Evolutionary conservation across 2,888 invertebrate genomes (phyloP), one percentile per base, ranked within the genome.

Genomic region (Metallyticus violacea): DNA sequence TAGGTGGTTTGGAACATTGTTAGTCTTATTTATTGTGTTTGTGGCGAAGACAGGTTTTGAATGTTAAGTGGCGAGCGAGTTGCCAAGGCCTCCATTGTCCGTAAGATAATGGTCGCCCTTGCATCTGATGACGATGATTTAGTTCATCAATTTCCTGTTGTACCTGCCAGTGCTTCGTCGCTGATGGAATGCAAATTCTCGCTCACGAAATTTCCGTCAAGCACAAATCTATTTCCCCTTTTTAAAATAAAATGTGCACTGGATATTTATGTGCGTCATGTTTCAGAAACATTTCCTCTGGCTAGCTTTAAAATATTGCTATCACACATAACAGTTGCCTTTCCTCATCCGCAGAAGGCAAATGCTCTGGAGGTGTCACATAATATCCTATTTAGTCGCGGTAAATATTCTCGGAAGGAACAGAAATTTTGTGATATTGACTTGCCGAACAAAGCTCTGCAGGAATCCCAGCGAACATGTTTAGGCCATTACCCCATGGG

Each of bases 371-470:
- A 62, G 40, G 40, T 62, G 88, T 82, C 88, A 86, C 81, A 86
- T 87, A 88, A 88, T 88, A 88, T 88, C 88, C 88, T 88, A 88
- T 88, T 88, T 87, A 85, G 87, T 87, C 88, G 87, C 78, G 85
- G 87, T 87, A 87, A 87, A 88, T 87, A 88, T 88, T 82, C 84
- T 28, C 85, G 40, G 9, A 40, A 15, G 40, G 15, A 40, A 40
- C 15, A 15, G 40, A 40, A 40, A n/a, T n/a, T n/a, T n/a, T n/a
- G 40, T 40, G 40, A 40, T 40, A 7, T 9, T n/a, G n/a, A n/a
- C n/a, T n/a, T n/a, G n/a, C n/a, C n/a, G n/a, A n/a, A n/a, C n/a
- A n/a, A n/a, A n/a, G 9, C 40, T 9, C 9, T 1, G 15, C 40
- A 15, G 40, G 40, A 9, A 9, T 40, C 0, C 40, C 40, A 15